These are phyloP conservation scores for Panagrolaimus sp. DNA, from an alignment of 1,140 invertebrate species.

Conservation along the genomic window DNA sequence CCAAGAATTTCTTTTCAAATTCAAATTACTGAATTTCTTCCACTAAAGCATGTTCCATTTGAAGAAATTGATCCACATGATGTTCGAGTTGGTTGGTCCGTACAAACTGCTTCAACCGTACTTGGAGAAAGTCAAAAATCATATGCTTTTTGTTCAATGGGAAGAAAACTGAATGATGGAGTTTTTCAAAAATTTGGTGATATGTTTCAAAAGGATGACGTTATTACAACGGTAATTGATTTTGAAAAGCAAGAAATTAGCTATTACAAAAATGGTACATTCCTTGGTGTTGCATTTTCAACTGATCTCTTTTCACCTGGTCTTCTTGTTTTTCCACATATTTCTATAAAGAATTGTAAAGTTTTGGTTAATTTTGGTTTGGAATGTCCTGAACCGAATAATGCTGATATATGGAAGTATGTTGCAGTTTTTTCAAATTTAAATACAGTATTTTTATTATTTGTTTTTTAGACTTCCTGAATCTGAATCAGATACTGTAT, in stretches of 20 bases:
- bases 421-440: slow-evolving; percentile 9
- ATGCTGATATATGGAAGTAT: slow-evolving; percentile 27
- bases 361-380: slow-evolving; percentile 56
- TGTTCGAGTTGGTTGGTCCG: slow-evolving; percentile 42
- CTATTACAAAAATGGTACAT: slow-evolving; percentile 50
- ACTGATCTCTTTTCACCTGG: slow-evolving; percentile 37
- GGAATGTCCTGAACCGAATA: slow-evolving; percentile 29
- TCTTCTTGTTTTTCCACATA: slow-evolving; percentile 50
- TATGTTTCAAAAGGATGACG: slow-evolving; percentile 39
- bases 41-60: slow-evolving; percentile 45
- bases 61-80: slow-evolving; percentile 46
- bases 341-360: slow-evolving; percentile 55
- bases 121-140: slow-evolving; percentile 39
- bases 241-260: slow-evolving; percentile 37
- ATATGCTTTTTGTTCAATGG: slow-evolving; percentile 38
- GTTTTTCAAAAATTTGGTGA: slow-evolving; percentile 35
- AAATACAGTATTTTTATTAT: background rate
- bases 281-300: slow-evolving; percentile 51
- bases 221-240: slow-evolving; percentile 49
- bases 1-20: slow-evolving; percentile 35
- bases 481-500: slow-evolving; percentile 15
- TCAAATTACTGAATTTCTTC: slow-evolving; percentile 39
- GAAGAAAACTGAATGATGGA: slow-evolving; percentile 35
- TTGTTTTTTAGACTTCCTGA: slow-evolving; percentile 15
- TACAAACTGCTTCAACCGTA: slow-evolving; percentile 28